phyloP scores from a whole-genome alignment of 2,797 vertebrate species.

The Eulemur albifrons region DNA sequence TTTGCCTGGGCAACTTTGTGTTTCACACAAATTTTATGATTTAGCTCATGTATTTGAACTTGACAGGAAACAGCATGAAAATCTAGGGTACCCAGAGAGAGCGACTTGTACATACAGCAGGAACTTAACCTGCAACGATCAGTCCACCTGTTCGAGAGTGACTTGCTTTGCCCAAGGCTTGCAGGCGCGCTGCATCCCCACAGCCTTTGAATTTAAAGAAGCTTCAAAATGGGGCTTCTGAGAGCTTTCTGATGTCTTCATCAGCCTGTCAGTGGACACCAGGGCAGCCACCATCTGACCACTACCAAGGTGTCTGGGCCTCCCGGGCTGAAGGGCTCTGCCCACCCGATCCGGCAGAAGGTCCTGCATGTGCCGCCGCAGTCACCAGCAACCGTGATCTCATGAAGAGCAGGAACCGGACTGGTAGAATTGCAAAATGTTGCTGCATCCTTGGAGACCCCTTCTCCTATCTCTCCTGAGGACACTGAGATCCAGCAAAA shows the following conservation, averaged over 20 bases:
- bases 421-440: neutral
- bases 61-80: constrained; percentile 52
- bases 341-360: neutral
- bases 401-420: neutral
- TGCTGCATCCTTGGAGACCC: too few species aligned
- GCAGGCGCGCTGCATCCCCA: constrained; percentile 61
- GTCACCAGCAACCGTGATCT: accelerated
- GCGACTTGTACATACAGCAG: constrained; percentile 68
- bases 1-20: constrained; percentile 17
- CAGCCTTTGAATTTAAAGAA: constrained; percentile 81
- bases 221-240: constrained; percentile 69
- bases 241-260: constrained; percentile 81
- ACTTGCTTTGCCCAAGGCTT: constrained; percentile 73
- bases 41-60: constrained; percentile 58
- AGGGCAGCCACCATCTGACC: neutral
- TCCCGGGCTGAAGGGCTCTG: neutral
- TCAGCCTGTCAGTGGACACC: constrained; percentile 73
- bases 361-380: accelerated
- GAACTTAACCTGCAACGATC: constrained; percentile 75
- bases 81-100: constrained; percentile 66
- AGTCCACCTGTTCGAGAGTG: constrained; percentile 72
- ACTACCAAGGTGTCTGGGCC: constrained; percentile 68
- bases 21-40: constrained; percentile 26
- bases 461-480: neutral
- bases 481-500: neutral